Percentiles rank a stretch among this genome's conserved stretches.
Conservation (phyloP, 2,113 vertebrate species). For the Salvelinus sp. region DNA sequence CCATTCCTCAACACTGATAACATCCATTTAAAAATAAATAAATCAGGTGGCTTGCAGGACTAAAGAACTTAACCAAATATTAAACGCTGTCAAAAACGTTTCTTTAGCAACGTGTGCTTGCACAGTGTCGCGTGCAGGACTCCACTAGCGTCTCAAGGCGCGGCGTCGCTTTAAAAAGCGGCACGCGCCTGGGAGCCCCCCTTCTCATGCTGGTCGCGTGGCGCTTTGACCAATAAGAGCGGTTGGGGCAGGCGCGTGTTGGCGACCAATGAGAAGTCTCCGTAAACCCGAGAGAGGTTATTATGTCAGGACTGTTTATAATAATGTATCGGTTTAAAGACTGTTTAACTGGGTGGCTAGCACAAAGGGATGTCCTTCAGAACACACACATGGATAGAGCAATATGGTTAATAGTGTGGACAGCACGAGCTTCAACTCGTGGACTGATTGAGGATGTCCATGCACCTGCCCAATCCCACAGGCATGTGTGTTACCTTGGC, state of each 20-base stretch:
- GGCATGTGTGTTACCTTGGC: no score
- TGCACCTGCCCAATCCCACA: constrained; percentile 17
- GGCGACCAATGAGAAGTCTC: constrained; percentile 81
- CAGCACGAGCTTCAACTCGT: constrained; percentile 39
- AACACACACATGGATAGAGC: constrained; percentile 49
- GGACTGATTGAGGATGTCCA: constrained; percentile 2
- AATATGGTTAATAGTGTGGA: constrained; percentile 51
- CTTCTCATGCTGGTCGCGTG: constrained; percentile 90
- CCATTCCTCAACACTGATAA: constrained; percentile 65
- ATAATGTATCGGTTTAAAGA: constrained; percentile 53
- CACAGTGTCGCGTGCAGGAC: constrained; percentile 76
- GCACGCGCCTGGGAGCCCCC: constrained; percentile 91
- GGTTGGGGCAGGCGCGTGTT: constrained; percentile 82
- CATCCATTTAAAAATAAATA: constrained; percentile 59
- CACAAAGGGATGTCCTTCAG: constrained; percentile 69
- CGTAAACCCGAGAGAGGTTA: constrained; percentile 65
- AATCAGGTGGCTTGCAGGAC: neutral
- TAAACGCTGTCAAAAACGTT: constrained; percentile 23
- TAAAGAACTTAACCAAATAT: neutral
- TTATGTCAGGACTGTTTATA: constrained; percentile 64
- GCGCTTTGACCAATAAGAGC: constrained; percentile 79
- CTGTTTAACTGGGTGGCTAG: constrained; percentile 67
- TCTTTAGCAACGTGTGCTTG: constrained; percentile 56
- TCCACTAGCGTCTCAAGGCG: constrained; percentile 85
- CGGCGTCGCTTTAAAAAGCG: constrained; percentile 90